phyloP scores from a whole-genome alignment of 1,140 invertebrate genomes.

The Ruditapes philippinarum region DNA sequence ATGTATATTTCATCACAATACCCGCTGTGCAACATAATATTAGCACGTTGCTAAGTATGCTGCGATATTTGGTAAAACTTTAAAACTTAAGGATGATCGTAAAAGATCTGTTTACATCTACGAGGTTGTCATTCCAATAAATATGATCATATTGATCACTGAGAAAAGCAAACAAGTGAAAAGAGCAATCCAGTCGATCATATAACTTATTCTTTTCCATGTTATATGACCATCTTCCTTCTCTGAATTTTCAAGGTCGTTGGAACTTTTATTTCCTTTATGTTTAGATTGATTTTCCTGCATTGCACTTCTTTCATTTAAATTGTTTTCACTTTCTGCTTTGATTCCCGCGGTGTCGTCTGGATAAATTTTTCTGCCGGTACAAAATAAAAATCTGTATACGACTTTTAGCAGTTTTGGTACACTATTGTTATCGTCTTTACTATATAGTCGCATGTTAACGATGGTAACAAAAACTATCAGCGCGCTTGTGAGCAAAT shows the following conservation, averaged over 20 bases:
- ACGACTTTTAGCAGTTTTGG: neutral
- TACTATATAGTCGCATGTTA: conserved; percentile 6
- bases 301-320: neutral
- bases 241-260: neutral
- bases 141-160: neutral
- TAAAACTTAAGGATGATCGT: no score
- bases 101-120: no score
- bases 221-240: neutral
- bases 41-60: no score
- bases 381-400: neutral
- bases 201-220: conserved; percentile 47
- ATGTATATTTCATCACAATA: no score
- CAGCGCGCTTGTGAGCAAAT: conserved; percentile 31
- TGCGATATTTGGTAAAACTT: no score
- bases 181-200: conserved; percentile 28
- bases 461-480: conserved; percentile 39
- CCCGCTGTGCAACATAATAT: no score
- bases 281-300: neutral
- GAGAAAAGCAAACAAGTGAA: neutral
- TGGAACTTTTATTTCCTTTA: neutral
- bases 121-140: neutral
- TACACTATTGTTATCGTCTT: neutral
- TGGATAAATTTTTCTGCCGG: neutral
- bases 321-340: neutral
- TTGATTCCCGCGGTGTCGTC: neutral